phyloP scores from a whole-genome alignment of 2,113 vertebrate genomes.

The Mus spicilegus region DNA sequence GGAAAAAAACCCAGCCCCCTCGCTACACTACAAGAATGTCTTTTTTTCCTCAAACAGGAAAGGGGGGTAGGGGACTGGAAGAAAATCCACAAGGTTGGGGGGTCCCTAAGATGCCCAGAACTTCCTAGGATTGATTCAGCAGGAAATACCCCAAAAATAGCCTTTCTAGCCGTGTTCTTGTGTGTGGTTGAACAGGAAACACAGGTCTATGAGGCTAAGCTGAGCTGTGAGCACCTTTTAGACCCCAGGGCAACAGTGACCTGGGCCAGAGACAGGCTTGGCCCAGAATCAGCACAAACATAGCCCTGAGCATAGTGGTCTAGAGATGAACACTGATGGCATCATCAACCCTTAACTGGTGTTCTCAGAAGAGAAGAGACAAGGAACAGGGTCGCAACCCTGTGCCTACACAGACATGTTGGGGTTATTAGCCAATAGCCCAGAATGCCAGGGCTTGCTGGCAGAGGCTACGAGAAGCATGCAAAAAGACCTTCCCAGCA shows the following conservation, averaged over 20 bases:
- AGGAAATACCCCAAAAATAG: constrained; percentile 41
- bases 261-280: background rate
- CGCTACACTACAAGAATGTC: background rate
- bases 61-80: background rate
- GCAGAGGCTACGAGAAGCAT: background rate
- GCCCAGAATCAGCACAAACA: background rate
- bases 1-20: background rate
- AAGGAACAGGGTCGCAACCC: background rate
- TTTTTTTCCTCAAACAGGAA: background rate
- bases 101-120: background rate
- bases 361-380: no score
- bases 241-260: background rate
- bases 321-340: background rate
- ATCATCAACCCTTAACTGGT: background rate
- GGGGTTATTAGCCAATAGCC: background rate
- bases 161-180: constrained; percentile 30
- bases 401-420: background rate
- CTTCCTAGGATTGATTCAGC: constrained; percentile 38
- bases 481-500: background rate
- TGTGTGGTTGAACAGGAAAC: constrained; percentile 28
- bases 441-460: background rate
- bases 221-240: background rate
- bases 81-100: background rate
- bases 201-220: background rate
- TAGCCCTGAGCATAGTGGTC: no score